These are phyloP conservation scores for Theretra japonica DNA, from an alignment of 2,888 invertebrate species.

Conservation along the genomic window DNA sequence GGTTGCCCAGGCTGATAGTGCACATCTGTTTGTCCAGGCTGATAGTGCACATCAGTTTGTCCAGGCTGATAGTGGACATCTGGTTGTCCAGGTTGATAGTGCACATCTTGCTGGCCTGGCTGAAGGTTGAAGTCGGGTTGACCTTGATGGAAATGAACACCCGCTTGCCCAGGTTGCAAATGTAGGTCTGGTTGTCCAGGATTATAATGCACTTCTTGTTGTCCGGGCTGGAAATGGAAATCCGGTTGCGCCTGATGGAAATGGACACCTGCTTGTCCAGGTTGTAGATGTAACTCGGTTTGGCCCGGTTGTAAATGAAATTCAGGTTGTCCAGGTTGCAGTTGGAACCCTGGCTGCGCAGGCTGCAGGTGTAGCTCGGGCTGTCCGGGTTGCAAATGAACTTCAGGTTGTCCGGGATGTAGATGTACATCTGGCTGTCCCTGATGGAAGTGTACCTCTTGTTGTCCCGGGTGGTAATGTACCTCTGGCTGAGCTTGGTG, in stretches of 20 bases:
- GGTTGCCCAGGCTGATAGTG: conserved; percentile 34
- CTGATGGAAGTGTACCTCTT: conserved; percentile 35
- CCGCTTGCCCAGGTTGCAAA: conserved; percentile 33
- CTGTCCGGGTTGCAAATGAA: conserved; percentile 41
- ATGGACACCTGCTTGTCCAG: conserved; percentile 33
- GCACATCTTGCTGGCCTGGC: conserved; percentile 33
- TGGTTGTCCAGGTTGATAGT: conserved; percentile 34
- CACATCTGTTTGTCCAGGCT: conserved; percentile 37
- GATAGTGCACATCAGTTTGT: conserved; percentile 33
- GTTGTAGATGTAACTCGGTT: conserved; percentile 32
- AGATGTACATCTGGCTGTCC: conserved; percentile 41
- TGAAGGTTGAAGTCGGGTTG: conserved; percentile 29
- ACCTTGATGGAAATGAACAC: conserved; percentile 33
- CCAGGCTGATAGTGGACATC: conserved; percentile 31
- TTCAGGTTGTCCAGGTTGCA: conserved; percentile 35
- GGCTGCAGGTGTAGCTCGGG: conserved; percentile 36
- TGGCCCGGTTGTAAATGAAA: conserved; percentile 35
- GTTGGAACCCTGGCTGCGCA: conserved; percentile 36
- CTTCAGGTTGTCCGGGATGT: conserved; percentile 36
- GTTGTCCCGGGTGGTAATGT: conserved; percentile 50
- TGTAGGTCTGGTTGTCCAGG: conserved; percentile 33
- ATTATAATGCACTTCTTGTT: conserved; percentile 35
- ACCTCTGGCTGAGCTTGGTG: conserved; percentile 51
- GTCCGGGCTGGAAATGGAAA: conserved; percentile 30
- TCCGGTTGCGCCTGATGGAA: conserved; percentile 33